Base-by-base conservation (phyloP, 2,888 invertebrate species). In the Drosophila paucipuncta region DNA sequence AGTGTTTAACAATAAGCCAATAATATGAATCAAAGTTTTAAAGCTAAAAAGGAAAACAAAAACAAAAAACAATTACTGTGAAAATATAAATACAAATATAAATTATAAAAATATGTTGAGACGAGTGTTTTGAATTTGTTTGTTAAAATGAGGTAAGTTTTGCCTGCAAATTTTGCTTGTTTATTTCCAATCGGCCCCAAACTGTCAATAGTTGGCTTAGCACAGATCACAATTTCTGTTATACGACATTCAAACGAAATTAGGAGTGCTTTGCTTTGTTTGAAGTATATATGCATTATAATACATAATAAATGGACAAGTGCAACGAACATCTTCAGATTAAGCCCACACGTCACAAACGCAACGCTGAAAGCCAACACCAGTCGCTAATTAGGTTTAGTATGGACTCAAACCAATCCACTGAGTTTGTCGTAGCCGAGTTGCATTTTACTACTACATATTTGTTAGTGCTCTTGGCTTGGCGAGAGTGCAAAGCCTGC, bases 1-100 rank as follows among this genome's bases (percentile, higher is more conserved):
- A 79, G 78, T 78, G 78, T 79, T 64, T 76, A 81, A 73, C 66
- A 73, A 73, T 82, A 79, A 82, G 73, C 73, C 69, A 69, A 79
- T 77, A 79, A 73, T 82, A 72, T 73, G 67, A 82, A 79, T 79
- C 79, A 79, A 79, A 79, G 79, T 79, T 79, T 79, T 82, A 79
- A 79, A 52, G 66, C 82, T 82, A 81, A 52, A 71, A 78, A 13
- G 18, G n/a, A 39, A 57, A 50, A 50, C 69, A 76, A 59, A 71
- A 65, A 53, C 4, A 37, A 58, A 13, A 65, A 77, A 63, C 80
- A 76, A 78, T 76, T 80, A 80, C 81, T 78, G 78, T 78, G 78
- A 78, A 78, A 78, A 80, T 73, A 73, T 73, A 67, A 74, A 76
- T 68, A 61, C 49, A 65, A 76, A 69, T 77, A 80, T 62, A 70